phyloP scores from a whole-genome alignment of 2,113 vertebrate genomes.

The Ciconia boyciana region DNA sequence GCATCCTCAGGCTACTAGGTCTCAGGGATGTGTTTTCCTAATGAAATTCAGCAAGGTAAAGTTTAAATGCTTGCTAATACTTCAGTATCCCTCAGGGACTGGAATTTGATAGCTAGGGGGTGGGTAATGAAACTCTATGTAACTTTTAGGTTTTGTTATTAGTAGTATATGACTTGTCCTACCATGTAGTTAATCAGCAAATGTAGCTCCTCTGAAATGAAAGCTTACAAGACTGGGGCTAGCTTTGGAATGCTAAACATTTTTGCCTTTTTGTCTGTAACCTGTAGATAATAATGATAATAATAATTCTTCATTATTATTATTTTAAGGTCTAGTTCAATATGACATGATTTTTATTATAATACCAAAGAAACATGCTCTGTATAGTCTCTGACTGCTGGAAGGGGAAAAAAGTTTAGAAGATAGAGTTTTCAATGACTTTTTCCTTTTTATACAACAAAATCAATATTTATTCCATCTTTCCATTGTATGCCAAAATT shows the following conservation, averaged over 20 bases:
- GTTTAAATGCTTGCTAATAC: conserved; percentile 35
- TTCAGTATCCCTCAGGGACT: conserved; percentile 48
- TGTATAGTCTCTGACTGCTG: neutral
- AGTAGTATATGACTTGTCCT: conserved; percentile 38
- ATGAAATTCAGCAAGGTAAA: conserved; percentile 58
- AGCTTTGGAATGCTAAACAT: conserved; percentile 32
- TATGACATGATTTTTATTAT: neutral
- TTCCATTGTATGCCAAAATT: neutral
- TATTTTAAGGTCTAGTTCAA: neutral
- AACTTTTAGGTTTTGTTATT: conserved; percentile 66
- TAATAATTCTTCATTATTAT: neutral
- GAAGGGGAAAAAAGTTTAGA: neutral
- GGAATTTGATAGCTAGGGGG: neutral
- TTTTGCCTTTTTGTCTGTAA: neutral
- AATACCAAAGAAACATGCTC: neutral
- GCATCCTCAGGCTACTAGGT: neutral
- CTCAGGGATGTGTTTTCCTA: conserved; percentile 12
- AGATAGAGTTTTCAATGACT: neutral
- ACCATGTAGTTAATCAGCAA: conserved; percentile 54
- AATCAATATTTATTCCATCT: neutral
- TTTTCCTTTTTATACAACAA: neutral
- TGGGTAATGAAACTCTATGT: conserved; percentile 49
- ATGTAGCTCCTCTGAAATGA: conserved; percentile 38
- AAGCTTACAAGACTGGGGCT: conserved; percentile 26
- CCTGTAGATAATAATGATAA: neutral